Base-by-base conservation (phyloP, 2,113 vertebrate species). In the Seriola aureovittata region DNA sequence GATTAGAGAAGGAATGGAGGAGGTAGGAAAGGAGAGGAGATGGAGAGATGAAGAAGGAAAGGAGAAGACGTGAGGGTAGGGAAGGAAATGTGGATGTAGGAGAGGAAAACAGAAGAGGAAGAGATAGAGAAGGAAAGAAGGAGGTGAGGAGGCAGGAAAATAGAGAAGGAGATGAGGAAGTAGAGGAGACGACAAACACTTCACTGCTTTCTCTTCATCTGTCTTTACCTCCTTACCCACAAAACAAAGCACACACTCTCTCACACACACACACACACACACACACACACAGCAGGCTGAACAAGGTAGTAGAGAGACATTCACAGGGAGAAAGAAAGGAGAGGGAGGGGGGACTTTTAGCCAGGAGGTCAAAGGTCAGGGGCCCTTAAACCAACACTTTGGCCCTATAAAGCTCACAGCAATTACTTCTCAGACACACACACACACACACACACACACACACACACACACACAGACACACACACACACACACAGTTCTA, bases 331-430 rank as follows among this genome's bases (percentile, higher is more conserved):
- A 40, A n/a, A 57, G 64, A 23, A 55, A 50, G 29, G 23, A 17
- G 19, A 36, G 10, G 29, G 25, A 7, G 32, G 55, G 67, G 73
- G 83, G 85, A 79, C 74, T 87, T 92, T 91, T 93, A 92, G 83
- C 85, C 66, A 11, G 36, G 60, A 70, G 91, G 87, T 82, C 77
- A 59, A 71, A 86, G 93, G 93, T 94, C 92, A 92, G 92, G 93
- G 91, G 91, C 90, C 92, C 92, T 92, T 93, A 91, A 94, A 92
- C 86, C 91, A 92, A 92, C 88, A 95, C 93, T 92, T 67, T 90
- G 92, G 91, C 82, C 90, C 73, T 87, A 76, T 81, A 84, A 81
- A 89, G 91, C 91, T 95, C 91, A 90, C 91, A 93, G 93, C 93
- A 93, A 94, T 95, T 94, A 95, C 89, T 79, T 88, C 88, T 80